Conservation (phyloP, 2,888 invertebrate species). For the Leptogaster cylindrica region DNA sequence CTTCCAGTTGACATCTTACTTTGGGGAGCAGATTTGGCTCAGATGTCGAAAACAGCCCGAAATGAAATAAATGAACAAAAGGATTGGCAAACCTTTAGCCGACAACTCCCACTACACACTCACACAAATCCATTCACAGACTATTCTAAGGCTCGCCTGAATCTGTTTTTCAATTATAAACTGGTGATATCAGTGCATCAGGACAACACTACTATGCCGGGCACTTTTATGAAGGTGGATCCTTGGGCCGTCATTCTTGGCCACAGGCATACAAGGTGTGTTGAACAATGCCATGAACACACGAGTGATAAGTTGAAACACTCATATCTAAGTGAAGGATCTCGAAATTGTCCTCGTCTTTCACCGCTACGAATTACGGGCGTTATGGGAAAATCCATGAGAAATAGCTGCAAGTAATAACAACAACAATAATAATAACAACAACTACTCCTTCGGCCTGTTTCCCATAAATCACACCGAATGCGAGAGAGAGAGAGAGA, state of each 20-base stretch:
- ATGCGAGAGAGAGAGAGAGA: too few relatives aligned
- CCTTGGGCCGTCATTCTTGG: not conserved
- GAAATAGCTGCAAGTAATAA: not conserved
- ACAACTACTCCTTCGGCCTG: constrained; percentile 10
- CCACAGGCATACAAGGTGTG: constrained; percentile 1
- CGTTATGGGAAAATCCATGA: not conserved
- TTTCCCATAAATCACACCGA: constrained; percentile 47
- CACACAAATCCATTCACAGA: not conserved
- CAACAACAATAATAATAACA: too few relatives aligned
- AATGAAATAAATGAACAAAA: constrained; percentile 26
- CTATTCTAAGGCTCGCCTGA: not conserved
- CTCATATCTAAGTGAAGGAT: constrained; percentile 24
- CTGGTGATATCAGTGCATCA: constrained; percentile 33
- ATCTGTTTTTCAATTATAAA: constrained; percentile 42
- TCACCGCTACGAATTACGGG: not conserved
- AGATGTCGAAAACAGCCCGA: not conserved
- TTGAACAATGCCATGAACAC: constrained; percentile 15
- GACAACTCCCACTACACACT: too few relatives aligned
- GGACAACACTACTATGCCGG: not conserved
- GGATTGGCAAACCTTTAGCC: too few relatives aligned
- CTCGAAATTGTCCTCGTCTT: constrained; percentile 28
- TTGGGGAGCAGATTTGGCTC: not conserved
- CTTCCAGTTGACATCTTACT: not conserved
- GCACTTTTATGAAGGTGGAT: not conserved
- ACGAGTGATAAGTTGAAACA: constrained; percentile 9